These are phyloP conservation scores for Torymus aiolomorphi DNA, from an alignment of 2,888 invertebrate species.

Conservation along the genomic window DNA sequence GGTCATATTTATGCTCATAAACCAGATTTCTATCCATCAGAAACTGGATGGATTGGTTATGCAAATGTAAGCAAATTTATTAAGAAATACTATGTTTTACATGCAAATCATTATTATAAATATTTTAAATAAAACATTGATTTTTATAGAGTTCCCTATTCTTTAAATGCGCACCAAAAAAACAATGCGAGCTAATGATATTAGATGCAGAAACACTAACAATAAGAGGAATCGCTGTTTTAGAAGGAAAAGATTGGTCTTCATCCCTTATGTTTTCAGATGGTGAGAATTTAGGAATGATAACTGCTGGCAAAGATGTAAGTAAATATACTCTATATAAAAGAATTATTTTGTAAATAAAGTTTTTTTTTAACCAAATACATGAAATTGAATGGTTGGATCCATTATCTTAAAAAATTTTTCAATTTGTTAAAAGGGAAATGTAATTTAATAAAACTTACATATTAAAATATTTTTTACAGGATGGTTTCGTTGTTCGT, in stretches of 20 bases:
- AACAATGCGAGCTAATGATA: conserved; percentile 73
- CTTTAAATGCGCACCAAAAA: conserved; percentile 80
- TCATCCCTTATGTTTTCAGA: conserved; percentile 83
- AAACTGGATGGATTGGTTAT: conserved; percentile 90
- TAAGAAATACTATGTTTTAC: too few species aligned
- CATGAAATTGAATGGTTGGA: too few species aligned
- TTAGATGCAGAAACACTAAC: conserved; percentile 76
- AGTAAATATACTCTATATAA: conserved; percentile 64
- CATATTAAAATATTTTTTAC: conserved; percentile 47
- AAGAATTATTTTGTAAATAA: too few species aligned
- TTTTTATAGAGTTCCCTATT: conserved; percentile 85
- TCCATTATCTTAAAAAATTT: too few species aligned
- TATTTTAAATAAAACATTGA: conserved; percentile 55
- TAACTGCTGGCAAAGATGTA: conserved; percentile 88
- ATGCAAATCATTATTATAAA: not conserved
- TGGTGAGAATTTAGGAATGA: conserved; percentile 86
- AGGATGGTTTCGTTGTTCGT: conserved; percentile 89
- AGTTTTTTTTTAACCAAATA: too few species aligned
- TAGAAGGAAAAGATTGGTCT: conserved; percentile 74
- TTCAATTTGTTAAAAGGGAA: too few species aligned
- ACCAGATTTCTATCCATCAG: conserved; percentile 87
- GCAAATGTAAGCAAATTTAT: conserved; percentile 82
- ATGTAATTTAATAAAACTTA: too few species aligned
- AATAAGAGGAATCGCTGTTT: conserved; percentile 76
- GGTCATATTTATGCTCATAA: conserved; percentile 93